A percentile compares a stretch with the other conserved stretches of the same genome.
These are phyloP conservation scores for Venturia canescens DNA, from an alignment of 1,140 invertebrate genomes.

Conservation along the genomic window DNA sequence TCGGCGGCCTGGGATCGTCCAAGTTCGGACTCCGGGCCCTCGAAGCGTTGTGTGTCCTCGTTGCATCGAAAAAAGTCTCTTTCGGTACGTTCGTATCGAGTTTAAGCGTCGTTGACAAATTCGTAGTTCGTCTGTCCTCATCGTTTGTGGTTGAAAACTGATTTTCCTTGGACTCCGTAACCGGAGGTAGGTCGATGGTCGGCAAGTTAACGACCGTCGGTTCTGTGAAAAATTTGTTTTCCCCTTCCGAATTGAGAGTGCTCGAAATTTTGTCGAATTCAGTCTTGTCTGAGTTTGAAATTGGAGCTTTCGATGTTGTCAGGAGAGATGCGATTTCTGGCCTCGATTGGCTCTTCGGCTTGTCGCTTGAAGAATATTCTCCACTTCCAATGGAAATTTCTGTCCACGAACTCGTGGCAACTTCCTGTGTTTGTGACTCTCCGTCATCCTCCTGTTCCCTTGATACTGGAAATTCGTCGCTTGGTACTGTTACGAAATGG, in stretches of 20 bases:
- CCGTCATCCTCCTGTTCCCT: background rate
- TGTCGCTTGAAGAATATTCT: too few species aligned
- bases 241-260: too few species aligned
- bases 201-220: background rate
- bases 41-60: background rate
- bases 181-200: background rate
- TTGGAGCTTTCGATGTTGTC: background rate
- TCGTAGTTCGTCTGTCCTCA: background rate
- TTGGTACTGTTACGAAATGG: background rate
- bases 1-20: background rate
- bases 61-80: background rate
- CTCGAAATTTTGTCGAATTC: background rate
- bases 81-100: background rate
- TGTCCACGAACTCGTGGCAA: too few species aligned
- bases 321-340: background rate
- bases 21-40: background rate
- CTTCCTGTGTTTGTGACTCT: too few species aligned
- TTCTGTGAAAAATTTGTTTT: background rate
- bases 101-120: background rate
- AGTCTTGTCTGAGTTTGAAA: background rate
- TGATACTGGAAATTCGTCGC: background rate
- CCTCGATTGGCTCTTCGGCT: background rate
- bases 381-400: too few species aligned
- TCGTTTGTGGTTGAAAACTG: background rate
- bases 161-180: background rate